Base-by-base conservation (phyloP, 2,888 invertebrate species). In the Nephrocerus scutellatus region DNA sequence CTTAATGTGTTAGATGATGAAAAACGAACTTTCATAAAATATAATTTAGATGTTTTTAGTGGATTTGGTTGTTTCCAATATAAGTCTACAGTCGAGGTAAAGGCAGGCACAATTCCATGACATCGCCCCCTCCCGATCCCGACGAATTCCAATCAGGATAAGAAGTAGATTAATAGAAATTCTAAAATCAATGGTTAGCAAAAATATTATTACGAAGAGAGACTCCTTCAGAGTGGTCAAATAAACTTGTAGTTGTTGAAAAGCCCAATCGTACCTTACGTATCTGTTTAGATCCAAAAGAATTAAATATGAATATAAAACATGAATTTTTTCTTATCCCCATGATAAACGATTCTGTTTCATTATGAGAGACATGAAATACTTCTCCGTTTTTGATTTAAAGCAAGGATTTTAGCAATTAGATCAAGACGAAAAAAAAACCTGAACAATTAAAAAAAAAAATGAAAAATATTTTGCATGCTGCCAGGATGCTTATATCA, bases 71-170 rank as follows among this genome's bases (percentile, higher is more conserved):
- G 46, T 22, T 30, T 53, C n/a, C 36, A 41, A 13, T 39, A 36
- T 15, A 30, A 8, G 29, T 53, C 40, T 22, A 18, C 37, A 13
- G 44, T 51, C 12, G 30, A 47, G 19, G 25, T 51, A 18, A 30
- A 36, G 22, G 13, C 26, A 13, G 36, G 38, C 15, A 41, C 37
- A 4, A 20, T 29, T 28, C 46, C 46, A 15, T 33, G 39, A 5
- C 36, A 37, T 19, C 39, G 47, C 29, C 46, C 50, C 6, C 39
- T n/a, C n/a, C n/a, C n/a, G n/a, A n/a, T n/a, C 47, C 12, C 41
- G 52, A 22, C 41, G 47, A 39, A 40, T 54, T 3, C 47, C 53
- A 26, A 33, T 51, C n/a, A 23, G 45, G 15, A 28, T 53, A 12
- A 13, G 28, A 15, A 36, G 38, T 20, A 40, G 43, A 16, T 30